A percentile compares a stretch with the other conserved stretches of the same genome.
These are phyloP conservation scores for Holotrichia oblita DNA, from an alignment of 1,140 invertebrate genomes.

Conservation along the genomic window DNA sequence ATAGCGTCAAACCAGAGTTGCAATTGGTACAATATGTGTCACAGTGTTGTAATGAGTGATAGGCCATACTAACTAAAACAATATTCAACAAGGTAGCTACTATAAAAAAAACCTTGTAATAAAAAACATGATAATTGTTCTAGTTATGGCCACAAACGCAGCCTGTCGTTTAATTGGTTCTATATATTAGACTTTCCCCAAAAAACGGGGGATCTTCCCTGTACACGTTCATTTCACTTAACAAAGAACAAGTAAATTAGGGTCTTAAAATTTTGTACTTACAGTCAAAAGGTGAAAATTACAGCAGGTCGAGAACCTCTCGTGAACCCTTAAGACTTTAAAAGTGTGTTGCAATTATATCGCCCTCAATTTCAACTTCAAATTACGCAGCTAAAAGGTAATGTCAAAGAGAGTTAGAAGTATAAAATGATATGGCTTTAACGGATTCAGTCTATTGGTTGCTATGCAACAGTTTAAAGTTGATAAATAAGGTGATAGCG, in stretches of 20 bases:
- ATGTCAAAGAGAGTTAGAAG: neutral
- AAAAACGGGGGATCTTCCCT: neutral
- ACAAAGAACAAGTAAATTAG: slow-evolving; percentile 14
- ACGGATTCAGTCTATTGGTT: neutral
- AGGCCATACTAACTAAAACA: too few relatives aligned
- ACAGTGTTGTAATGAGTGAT: too few relatives aligned
- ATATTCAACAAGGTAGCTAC: too few relatives aligned
- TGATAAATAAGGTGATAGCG: too few relatives aligned
- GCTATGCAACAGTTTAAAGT: neutral
- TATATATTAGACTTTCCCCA: too few relatives aligned
- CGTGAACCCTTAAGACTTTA: neutral
- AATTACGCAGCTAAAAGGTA: neutral
- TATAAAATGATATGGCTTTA: neutral
- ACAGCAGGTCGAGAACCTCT: neutral
- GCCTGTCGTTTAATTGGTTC: too few relatives aligned
- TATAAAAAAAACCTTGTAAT: too few relatives aligned
- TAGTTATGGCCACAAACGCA: too few relatives aligned
- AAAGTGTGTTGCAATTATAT: slow-evolving; percentile 1
- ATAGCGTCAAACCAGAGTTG: too few relatives aligned
- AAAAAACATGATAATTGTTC: too few relatives aligned
- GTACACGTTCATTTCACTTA: neutral
- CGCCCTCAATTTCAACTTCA: slow-evolving; percentile 24
- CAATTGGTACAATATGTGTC: too few relatives aligned
- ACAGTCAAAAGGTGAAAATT: neutral
- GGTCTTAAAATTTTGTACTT: neutral